Evolutionary conservation across 2,113 vertebrate species (phyloP).

Genomic region (human (Homo sapiens)): GRCh38 chr12:93586001-93586500

Average conservation of each 20-base stretch:
- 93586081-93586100: not conserved
- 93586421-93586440: not conserved
- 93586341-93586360: constrained; percentile 4
- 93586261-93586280: not conserved
- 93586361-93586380: not conserved
- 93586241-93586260: constrained; percentile 17
- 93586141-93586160: not conserved
- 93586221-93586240: not conserved
- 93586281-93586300: not conserved
- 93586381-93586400: not conserved
- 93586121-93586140: not conserved
- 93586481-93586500: not conserved
- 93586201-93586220: not conserved
- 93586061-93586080: not conserved
- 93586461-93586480: constrained; percentile 36
- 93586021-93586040: not conserved
- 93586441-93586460: constrained; percentile 33
- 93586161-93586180: not conserved
- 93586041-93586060: not conserved
- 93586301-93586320: constrained; percentile 6
- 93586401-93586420: not conserved
- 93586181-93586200: not conserved
- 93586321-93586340: not conserved
- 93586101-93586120: not conserved
- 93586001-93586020: not conserved